A percentile compares a stretch with the other conserved stretches of the same genome.
Evolutionary conservation across 2,888 invertebrate genomes (phyloP).

Genomic region (Cylloceria caligata): DNA sequence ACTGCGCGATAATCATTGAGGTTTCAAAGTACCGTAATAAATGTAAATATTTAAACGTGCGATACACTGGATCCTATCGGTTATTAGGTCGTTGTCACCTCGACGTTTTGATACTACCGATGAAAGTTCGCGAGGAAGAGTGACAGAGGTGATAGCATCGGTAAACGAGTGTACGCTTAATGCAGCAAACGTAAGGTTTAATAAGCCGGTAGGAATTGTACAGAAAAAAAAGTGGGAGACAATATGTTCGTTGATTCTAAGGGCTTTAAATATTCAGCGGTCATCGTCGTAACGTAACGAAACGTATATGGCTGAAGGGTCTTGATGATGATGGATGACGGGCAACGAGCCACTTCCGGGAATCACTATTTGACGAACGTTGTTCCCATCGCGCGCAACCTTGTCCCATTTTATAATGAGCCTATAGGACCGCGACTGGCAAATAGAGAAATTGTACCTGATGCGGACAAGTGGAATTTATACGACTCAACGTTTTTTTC

Average conservation of each 20-base stretch:
- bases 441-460: conserved; percentile 8
- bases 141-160: conserved; percentile 25
- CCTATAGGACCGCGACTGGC: conserved; percentile 28
- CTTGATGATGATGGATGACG: conserved; percentile 82
- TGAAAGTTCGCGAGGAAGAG: conserved; percentile 8
- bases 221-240: conserved; percentile 7
- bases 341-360: conserved; percentile 82
- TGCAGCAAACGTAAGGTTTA: not conserved
- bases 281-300: conserved; percentile 73
- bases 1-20: not conserved
- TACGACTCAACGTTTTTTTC: too few relatives aligned
- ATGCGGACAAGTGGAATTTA: not conserved
- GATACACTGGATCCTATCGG: not conserved
- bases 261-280: conserved; percentile 70
- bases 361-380: conserved; percentile 77
- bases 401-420: conserved; percentile 77
- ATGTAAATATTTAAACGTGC: not conserved
- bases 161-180: conserved; percentile 19
- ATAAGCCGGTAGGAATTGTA: conserved; percentile 12
- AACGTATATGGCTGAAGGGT: conserved; percentile 73
- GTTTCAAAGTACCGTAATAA: not conserved
- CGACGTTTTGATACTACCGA: not conserved
- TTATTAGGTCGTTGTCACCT: not conserved
- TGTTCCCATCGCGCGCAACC: conserved; percentile 79
- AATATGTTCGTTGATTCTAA: conserved; percentile 26